These are phyloP conservation scores for Agraylea sexmaculata DNA, from an alignment of 1,140 invertebrate species.

Conservation along the genomic window DNA sequence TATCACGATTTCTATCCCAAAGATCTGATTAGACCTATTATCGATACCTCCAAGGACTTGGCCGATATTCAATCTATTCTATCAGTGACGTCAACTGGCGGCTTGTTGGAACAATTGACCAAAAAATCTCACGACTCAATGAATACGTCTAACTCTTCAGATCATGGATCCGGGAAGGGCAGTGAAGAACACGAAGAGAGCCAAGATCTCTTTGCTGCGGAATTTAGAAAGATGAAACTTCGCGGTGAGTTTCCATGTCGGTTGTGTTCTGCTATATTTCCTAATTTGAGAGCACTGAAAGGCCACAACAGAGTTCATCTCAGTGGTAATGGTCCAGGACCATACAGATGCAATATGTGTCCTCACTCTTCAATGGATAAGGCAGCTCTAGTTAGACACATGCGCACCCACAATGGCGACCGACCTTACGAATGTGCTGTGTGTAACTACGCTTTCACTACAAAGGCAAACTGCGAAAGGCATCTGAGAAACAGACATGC, in stretches of 20 bases:
- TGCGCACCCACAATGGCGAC: slow-evolving; percentile 89
- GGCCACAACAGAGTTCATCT: slow-evolving; percentile 76
- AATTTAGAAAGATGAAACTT: slow-evolving; percentile 74
- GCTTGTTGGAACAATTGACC: slow-evolving; percentile 46
- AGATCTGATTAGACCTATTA: slow-evolving; percentile 10
- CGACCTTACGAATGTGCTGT: slow-evolving; percentile 86
- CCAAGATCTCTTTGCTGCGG: slow-evolving; percentile 66
- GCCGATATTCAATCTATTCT: slow-evolving; percentile 78
- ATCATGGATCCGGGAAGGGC: slow-evolving; percentile 28
- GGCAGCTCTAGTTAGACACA: slow-evolving; percentile 75
- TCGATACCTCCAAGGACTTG: slow-evolving; percentile 51
- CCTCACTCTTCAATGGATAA: slow-evolving; percentile 82
- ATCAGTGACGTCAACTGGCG: slow-evolving; percentile 55
- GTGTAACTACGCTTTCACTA: slow-evolving; percentile 93
- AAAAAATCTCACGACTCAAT: slow-evolving; percentile 30
- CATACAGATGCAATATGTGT: slow-evolving; percentile 88
- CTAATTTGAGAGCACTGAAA: slow-evolving; percentile 79
- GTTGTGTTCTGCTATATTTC: slow-evolving; percentile 70
- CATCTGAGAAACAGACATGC: slow-evolving; percentile 85
- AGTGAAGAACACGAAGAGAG: slow-evolving; percentile 52
- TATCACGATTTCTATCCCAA: slow-evolving; percentile 17
- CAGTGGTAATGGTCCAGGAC: slow-evolving; percentile 52
- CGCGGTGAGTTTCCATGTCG: slow-evolving; percentile 81
- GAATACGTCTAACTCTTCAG: slow-evolving; percentile 30
- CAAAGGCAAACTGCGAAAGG: slow-evolving; percentile 82